Evolutionary conservation across 1,140 invertebrate genomes (phyloP), one percentile per base, ranked within the genome.

Genomic region (Lordiphosa mommai): DNA sequence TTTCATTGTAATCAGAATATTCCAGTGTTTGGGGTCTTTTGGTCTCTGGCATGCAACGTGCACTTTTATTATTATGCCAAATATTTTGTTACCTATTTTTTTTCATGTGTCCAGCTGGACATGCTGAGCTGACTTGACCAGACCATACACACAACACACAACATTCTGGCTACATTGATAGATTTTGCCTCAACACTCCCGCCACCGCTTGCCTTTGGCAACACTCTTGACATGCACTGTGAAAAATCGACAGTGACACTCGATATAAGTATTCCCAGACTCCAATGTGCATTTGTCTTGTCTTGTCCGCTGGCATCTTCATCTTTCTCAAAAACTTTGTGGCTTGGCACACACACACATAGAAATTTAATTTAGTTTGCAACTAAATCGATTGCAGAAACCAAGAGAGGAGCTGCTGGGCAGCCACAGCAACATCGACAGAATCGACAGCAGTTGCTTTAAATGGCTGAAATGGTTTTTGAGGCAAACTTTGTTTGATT

Each of bases 31-130:
- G 13, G 37, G 12, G 9, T 10, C 10, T 38, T 33, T 43, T 27
- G 30, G 47, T 30, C 38, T 33, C 37, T 57, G 23, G 63, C 70
- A 68, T 58, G 59, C 34, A 60, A 61, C 64, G 61, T 68, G 52
- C 61, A 67, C 61, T 84, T 72, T 76, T 76, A 82, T 84, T 76
- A 74, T 82, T 60, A 76, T 82, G 66, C 61, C 76, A 82, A 80
- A 80, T 80, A 80, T 80, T 82, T 76, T 74, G 44, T 34, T 46
- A 61, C 34, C 56, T 49, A 44, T 40, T 40, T 41, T 20, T 41
- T 20, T 17, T 48, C 27, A 14, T 30, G 9, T 14, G 13, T 10
- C 5, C 34, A 12, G 38, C 20, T 50, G 8, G 20, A 23, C n/a
- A n/a, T n/a, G n/a, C n/a, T n/a, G 20, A 23, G 3, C 20, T 23